Percentiles rank a stretch among this genome's conserved stretches.
Evolutionary conservation across 2,888 invertebrate genomes (phyloP).

Genomic region (Germaria angustata): DNA sequence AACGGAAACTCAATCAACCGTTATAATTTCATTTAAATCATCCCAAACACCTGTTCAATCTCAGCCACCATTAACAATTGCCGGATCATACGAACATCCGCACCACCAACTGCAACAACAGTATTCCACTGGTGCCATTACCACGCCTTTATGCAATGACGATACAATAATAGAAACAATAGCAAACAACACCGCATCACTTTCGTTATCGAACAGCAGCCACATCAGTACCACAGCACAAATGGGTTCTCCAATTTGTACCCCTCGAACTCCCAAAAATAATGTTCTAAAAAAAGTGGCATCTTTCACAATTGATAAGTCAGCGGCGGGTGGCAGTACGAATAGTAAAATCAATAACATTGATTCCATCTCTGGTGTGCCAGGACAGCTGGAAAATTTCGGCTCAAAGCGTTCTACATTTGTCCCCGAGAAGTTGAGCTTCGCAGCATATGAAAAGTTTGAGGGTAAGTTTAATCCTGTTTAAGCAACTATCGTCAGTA

Average conservation of each 20-base stretch:
- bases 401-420: constrained; percentile 86
- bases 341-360: constrained; percentile 53
- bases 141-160: constrained; percentile 46
- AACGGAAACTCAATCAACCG: constrained; percentile 79
- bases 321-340: constrained; percentile 73
- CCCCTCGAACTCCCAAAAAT: constrained; percentile 80
- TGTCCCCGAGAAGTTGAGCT: constrained; percentile 92
- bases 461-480: constrained; percentile 85
- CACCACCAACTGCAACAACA: constrained; percentile 45
- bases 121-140: constrained; percentile 21
- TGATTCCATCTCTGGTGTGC: constrained; percentile 65
- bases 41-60: constrained; percentile 78
- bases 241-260: constrained; percentile 84
- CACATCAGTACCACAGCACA: constrained; percentile 83
- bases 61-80: constrained; percentile 63
- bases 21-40: constrained; percentile 80
- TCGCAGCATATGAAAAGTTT: constrained; percentile 93
- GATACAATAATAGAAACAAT: constrained; percentile 57
- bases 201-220: constrained; percentile 52
- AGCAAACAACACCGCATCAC: constrained; percentile 54
- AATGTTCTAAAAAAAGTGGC: constrained; percentile 92
- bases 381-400: constrained; percentile 65
- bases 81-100: constrained; percentile 50
- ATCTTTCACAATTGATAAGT: constrained; percentile 89
- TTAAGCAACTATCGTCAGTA: background rate